Conservation (phyloP, 1,140 invertebrate genomes). For the Drosophila bifasciata region DNA sequence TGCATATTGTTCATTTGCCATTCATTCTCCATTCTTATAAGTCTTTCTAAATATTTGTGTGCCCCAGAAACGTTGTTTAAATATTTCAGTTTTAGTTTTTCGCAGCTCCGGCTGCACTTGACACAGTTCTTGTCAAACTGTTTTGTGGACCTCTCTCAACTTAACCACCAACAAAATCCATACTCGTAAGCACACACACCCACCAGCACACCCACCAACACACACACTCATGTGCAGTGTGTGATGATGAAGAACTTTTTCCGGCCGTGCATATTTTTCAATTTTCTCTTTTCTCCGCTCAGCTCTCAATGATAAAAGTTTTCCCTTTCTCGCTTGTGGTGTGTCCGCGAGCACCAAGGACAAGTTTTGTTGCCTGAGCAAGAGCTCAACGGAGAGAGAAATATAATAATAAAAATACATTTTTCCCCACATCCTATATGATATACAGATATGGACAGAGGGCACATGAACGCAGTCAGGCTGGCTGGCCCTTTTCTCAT, state of each 20-base stretch:
- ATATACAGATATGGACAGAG: conserved; percentile 41
- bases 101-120: conserved; percentile 49
- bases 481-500: conserved; percentile 4
- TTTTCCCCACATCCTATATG: conserved; percentile 47
- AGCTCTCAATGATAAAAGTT: conserved; percentile 63
- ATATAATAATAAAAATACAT: conserved; percentile 54
- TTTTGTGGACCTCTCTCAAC: conserved; percentile 37
- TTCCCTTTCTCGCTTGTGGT: conserved; percentile 36
- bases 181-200: conserved; percentile 14
- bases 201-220: too few relatives aligned
- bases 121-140: conserved; percentile 51
- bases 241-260: conserved; percentile 68
- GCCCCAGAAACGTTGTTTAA: conserved; percentile 26
- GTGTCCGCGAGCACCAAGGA: conserved; percentile 47
- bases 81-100: conserved; percentile 43
- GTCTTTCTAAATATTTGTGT: background rate
- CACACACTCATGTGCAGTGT: conserved; percentile 11
- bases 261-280: conserved; percentile 71
- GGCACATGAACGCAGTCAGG: conserved; percentile 46
- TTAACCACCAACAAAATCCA: conserved; percentile 58
- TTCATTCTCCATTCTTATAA: too few relatives aligned
- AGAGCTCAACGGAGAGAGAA: conserved; percentile 26
- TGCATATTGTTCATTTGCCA: too few relatives aligned
- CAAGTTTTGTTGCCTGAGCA: conserved; percentile 35
- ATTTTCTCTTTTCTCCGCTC: conserved; percentile 46